phyloP scores from a whole-genome alignment of 1,140 invertebrate genomes.

The Oscheius sp. region DNA sequence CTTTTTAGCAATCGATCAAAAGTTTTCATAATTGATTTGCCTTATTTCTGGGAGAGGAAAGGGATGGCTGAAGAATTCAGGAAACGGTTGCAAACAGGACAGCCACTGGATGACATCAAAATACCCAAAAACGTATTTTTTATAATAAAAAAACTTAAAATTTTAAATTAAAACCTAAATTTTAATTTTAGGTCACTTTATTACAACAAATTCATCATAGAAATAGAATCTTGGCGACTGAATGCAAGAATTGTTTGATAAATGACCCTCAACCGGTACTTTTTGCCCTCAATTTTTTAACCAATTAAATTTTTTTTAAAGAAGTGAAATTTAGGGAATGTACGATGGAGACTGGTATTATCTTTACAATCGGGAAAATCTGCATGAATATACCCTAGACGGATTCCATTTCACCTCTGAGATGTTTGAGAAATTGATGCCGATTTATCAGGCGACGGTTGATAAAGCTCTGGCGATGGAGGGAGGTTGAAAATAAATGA shows the following conservation, averaged over 20 bases:
- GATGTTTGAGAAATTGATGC: not conserved
- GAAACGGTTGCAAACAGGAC: not conserved
- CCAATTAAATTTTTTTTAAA: too few species aligned
- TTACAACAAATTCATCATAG: not conserved
- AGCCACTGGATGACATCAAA: not conserved
- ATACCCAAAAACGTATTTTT: not conserved
- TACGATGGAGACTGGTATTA: not conserved
- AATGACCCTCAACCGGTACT: not conserved
- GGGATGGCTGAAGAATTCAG: not conserved
- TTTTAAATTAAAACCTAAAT: not conserved
- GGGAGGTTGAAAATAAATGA: too few species aligned
- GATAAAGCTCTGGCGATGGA: too few species aligned
- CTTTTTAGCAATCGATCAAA: not conserved
- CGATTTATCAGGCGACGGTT: not conserved
- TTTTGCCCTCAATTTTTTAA: too few species aligned
- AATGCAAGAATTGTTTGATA: not conserved
- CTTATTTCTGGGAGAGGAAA: not conserved
- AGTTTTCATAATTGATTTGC: not conserved
- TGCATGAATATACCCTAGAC: not conserved
- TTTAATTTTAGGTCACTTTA: not conserved
- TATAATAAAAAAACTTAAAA: not conserved
- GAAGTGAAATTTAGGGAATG: too few species aligned
- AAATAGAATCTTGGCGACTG: not conserved
- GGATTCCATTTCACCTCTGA: not conserved
- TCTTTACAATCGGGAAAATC: not conserved